Evolutionary conservation across 2,113 vertebrate species (phyloP), one percentile per base, ranked within the genome.

Genomic region (Oryzias javanicus): DNA sequence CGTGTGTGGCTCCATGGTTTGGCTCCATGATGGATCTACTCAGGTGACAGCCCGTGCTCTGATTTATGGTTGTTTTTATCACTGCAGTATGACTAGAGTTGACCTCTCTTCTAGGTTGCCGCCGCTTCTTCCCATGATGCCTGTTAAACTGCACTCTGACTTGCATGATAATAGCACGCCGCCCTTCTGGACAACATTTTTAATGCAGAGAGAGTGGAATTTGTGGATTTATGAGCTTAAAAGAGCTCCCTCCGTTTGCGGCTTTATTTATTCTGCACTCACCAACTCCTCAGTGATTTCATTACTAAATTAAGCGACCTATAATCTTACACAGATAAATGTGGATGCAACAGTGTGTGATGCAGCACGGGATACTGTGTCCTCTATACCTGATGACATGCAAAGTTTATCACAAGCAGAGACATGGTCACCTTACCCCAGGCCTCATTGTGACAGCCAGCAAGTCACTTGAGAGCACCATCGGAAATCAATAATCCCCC

Each of bases 401-500:
- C 70, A 60, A 76, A 72, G 80, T 87, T 86, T 85, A 85, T 86
- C 83, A 79, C 64, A 12, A 35, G 55, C 66, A 66, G 87, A 91
- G 92, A 92, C 92, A 92, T 94, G 93, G 93, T 94, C 94, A 94
- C 89, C 93, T 93, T 89, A 90, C 92, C 92, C 91, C 90, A 74
- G 91, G 92, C 91, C 91, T 91, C 92, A 87, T 91, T 92, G 87
- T 91, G 92, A 92, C 86, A 94, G 92, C 92, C 90, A 78, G 91
- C 91, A 91, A 92, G 93, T 93, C 92, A 94, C 92, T 91, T 75
- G 87, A 91, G 91, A 91, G 90, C 86, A 86, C 83, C 91, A 92
- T 92, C 87, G 94, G 95, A 96, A 95, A 96, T 96, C 95, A 91
- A 94, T 96, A 93, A 86, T 60, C 69, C 85, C 87, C 86, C 85